Evolutionary conservation across 2,113 vertebrate species (phyloP).

Genomic region (Percina caprodes): DNA sequence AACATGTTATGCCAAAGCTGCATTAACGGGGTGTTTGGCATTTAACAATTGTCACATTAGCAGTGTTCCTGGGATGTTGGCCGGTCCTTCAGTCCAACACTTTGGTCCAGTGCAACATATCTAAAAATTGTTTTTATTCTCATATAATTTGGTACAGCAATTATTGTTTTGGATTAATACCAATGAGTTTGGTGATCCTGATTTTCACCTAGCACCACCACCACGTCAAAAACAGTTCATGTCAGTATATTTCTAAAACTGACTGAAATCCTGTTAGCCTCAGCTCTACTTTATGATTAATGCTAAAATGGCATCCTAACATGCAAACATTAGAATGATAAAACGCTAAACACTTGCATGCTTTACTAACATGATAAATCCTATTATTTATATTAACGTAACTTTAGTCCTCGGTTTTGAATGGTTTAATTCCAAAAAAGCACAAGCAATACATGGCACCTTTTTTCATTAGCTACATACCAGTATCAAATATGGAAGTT

Average conservation of each 20-base stretch:
- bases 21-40: conserved; percentile 15
- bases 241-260: not conserved
- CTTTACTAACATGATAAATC: not conserved
- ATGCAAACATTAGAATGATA: not conserved
- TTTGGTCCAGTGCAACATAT: not conserved
- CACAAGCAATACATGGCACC: not conserved
- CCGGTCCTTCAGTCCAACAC: not conserved
- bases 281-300: not conserved
- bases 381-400: not conserved
- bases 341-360: not conserved
- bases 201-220: not conserved
- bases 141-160: not conserved
- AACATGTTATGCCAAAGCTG: conserved; percentile 21
- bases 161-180: not conserved
- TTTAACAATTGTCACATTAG: conserved; percentile 33
- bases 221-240: not conserved
- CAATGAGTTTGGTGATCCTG: not conserved
- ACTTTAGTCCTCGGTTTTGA: not conserved
- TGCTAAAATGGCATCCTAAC: not conserved
- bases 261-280: not conserved
- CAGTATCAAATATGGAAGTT: not conserved
- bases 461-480: not conserved
- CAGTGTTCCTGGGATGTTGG: not conserved
- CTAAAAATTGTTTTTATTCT: conserved; percentile 7
- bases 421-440: not conserved